phyloP scores from a whole-genome alignment of 2,888 invertebrate genomes.

The Entomobrya proxima region DNA sequence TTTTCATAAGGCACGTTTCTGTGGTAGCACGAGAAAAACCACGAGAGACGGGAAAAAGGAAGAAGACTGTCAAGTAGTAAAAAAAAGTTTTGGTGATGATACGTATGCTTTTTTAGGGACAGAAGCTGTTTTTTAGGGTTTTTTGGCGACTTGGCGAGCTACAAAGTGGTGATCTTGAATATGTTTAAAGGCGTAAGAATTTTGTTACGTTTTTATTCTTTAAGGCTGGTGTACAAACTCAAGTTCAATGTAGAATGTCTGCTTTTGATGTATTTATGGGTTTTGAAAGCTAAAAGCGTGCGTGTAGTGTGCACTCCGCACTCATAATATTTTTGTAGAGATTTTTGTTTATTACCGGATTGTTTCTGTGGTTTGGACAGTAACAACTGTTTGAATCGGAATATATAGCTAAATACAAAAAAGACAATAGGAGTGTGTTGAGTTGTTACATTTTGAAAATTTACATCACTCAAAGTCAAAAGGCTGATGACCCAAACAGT shows the following conservation, averaged over 20 bases:
- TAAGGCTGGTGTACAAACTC: no score
- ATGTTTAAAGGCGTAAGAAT: no score
- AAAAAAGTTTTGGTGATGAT: no score
- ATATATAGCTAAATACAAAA: no score
- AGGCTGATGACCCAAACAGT: conserved; percentile 37
- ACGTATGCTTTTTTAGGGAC: no score
- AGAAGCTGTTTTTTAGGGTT: no score
- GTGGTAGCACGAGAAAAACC: neutral
- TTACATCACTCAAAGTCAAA: conserved; percentile 6
- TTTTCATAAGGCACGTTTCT: conserved; percentile 22
- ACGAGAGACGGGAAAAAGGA: no score
- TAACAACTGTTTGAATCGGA: no score
- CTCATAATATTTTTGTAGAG: neutral
- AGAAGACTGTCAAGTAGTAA: no score
- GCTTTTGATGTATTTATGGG: neutral
- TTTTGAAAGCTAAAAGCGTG: neutral
- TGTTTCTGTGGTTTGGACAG: neutral
- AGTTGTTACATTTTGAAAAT: neutral
- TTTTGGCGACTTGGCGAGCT: no score
- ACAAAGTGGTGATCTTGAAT: no score
- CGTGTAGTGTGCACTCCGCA: neutral
- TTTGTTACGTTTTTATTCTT: neutral
- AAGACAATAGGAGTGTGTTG: neutral
- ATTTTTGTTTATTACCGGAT: neutral
- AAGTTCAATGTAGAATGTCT: neutral